phyloP scores from a whole-genome alignment of 2,888 invertebrate genomes.

The Anorthoa munda region DNA sequence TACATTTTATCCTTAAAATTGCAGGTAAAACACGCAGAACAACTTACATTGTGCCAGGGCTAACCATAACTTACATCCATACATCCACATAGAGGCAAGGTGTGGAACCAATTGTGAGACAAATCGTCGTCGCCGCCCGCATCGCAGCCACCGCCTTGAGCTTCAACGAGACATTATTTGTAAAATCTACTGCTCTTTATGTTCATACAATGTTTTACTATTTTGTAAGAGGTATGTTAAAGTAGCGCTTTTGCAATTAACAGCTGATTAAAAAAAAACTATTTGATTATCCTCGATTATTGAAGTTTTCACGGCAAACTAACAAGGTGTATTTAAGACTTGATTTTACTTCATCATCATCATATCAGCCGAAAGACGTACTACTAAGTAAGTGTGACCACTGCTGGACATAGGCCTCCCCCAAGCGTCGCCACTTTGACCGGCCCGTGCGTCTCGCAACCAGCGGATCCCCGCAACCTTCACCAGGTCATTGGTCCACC shows the following conservation, averaged over 20 bases:
- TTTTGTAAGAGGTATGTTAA: neutral
- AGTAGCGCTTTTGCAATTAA: neutral
- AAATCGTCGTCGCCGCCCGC: conserved; percentile 62
- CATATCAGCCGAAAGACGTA: too few relatives aligned
- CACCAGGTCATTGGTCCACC: too few relatives aligned
- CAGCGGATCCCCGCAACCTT: too few relatives aligned
- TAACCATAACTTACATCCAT: conserved; percentile 39
- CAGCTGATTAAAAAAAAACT: neutral
- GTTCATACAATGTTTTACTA: conserved; percentile 3
- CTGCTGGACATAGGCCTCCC: too few relatives aligned
- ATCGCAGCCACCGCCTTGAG: conserved; percentile 37
- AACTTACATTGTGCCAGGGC: conserved; percentile 25
- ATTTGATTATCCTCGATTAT: neutral
- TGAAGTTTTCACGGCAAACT: neutral
- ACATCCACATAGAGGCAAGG: conserved; percentile 39
- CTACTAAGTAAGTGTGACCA: too few relatives aligned
- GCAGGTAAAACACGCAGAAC: conserved; percentile 15
- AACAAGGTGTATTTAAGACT: neutral
- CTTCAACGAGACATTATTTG: conserved; percentile 58
- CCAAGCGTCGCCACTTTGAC: too few relatives aligned
- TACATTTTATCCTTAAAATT: neutral
- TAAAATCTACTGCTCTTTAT: conserved; percentile 26
- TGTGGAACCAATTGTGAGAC: conserved; percentile 65
- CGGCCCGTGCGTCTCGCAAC: too few relatives aligned
- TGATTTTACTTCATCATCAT: neutral